Base-by-base conservation (phyloP, 2,888 invertebrate genomes). In the Campoplex nolae region DNA sequence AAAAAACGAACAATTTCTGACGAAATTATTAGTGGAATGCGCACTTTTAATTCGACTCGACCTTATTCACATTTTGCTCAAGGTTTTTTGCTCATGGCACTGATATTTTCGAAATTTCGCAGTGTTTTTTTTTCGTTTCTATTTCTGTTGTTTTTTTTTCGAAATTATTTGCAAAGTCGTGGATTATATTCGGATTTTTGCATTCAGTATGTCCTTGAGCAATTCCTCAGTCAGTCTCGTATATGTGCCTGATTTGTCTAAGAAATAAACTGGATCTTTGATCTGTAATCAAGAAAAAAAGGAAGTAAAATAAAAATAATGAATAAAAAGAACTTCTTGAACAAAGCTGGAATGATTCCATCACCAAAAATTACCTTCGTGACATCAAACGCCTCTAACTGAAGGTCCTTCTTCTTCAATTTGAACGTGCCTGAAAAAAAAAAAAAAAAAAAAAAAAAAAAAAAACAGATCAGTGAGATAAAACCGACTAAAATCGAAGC, bases 401-500 rank as follows among this genome's bases (percentile, higher is more conserved):
- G 97, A 87, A 99, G 96, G 90, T 98, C 97, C 4, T 97, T 96
- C 94, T 99, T 99, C 95, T 98, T 98, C 90, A 99, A 94, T 95
- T 99, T 99, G 94, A 98, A 99, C 0, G 99, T 99, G 71, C 97
- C 97, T 95, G 13, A 11, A 94, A 85, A 83, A 62, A 23, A 23
- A 23, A 23, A 23, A 23, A 94, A 85, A 83, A 62, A 23, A 23
- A 23, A 23, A 23, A 23, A 62, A 11, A 94, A 85, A 83, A 62
- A 11, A 94, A 85, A 83, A 62, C 1, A 32, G 16, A 62, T 32
- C 18, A 85, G 42, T 51, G 48, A 71, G 76, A 58, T 8, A n/a
- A 68, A 62, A 74, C 16, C 16, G 65, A 73, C 16, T 38, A 48
- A 28, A 75, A 68, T 28, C n/a, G 9, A 62, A 62, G 16, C 13